Conservation (phyloP, 2,888 invertebrate species). For the Leptinotarsa tumamoca region DNA sequence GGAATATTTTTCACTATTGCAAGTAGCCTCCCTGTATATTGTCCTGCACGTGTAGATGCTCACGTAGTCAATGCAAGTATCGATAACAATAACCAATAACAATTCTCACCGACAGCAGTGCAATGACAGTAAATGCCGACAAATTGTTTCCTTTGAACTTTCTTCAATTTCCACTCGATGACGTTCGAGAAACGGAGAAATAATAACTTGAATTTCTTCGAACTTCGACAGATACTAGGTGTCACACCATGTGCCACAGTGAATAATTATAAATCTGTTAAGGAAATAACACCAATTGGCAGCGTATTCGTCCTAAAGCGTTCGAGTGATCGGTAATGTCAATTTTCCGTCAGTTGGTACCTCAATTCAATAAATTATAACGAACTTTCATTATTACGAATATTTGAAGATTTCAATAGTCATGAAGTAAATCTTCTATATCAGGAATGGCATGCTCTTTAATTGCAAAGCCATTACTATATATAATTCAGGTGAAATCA, state of each 20-base stretch:
- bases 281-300: too few relatives aligned
- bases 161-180: background rate
- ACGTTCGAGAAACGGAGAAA: too few relatives aligned
- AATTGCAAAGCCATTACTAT: conserved; percentile 1
- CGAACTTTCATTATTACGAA: background rate
- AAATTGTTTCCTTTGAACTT: background rate
- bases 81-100: conserved; percentile 12
- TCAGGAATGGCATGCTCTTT: conserved; percentile 1
- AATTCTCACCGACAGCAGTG: background rate
- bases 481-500: conserved; percentile 12
- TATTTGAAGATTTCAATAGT: background rate
- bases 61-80: conserved; percentile 6
- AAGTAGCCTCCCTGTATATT: background rate
- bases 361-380: background rate
- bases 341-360: too few relatives aligned
- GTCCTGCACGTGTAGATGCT: background rate
- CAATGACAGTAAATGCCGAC: conserved; percentile 1
- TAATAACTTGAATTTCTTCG: too few relatives aligned
- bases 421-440: background rate
- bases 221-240: too few relatives aligned
- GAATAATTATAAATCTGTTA: too few relatives aligned
- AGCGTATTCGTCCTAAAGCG: too few relatives aligned
- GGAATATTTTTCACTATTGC: too few relatives aligned
- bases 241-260: too few relatives aligned
- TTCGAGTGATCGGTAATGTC: too few relatives aligned